Base-by-base conservation (phyloP, 2,113 vertebrate species). In the Pachycephala philippinensis region DNA sequence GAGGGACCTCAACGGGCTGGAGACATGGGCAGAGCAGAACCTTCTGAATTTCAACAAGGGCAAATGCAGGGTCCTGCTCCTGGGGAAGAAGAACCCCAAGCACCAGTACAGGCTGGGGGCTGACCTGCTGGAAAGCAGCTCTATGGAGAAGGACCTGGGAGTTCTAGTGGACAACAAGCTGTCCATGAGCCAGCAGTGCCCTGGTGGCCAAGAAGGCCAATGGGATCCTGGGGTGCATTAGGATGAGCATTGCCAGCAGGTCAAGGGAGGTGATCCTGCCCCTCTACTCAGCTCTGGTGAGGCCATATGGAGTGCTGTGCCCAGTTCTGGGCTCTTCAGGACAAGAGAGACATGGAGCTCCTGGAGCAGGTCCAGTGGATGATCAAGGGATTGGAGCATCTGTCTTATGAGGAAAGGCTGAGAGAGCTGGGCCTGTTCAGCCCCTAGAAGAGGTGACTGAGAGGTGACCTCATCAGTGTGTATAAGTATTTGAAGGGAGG, bases 201-300 rank as follows among this genome's bases (percentile, higher is more conserved):
- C 42, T 65, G 24, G n/a, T n/a, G 19, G 23, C 50, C 59, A 56
- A n/a, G 19, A 24, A 56, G 15, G 23, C 15, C 15, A n/a, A 1
- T 2, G 49, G 18, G 0, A 7, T 33, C 18, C n/a, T 53, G 40
- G n/a, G 3, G 6, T 45, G 2, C 28, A 23, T 47, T 12, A 23
- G 28, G 23, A 64, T 28, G 6, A 54, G 2, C 59, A 39, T 14
- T 39, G 49, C 28, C 22, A 63, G 28, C n/a, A 47, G 49, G 28
- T 6, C 1, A 5, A 59, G 9, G 9, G n/a, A 64, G 5, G 18
- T 27, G 7, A 74, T 39, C 57, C 47, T 54, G n/a, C 5, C 49
- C 33, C 39, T 54, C 40, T 33, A 1, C 3, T 33, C 22, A 45
- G 21, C 22, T 5, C 28, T 39, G n/a, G 15, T 63, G 57, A 45